phyloP scores from a whole-genome alignment of 2,888 invertebrate species.

The Sinohyriopsis cumingii region DNA sequence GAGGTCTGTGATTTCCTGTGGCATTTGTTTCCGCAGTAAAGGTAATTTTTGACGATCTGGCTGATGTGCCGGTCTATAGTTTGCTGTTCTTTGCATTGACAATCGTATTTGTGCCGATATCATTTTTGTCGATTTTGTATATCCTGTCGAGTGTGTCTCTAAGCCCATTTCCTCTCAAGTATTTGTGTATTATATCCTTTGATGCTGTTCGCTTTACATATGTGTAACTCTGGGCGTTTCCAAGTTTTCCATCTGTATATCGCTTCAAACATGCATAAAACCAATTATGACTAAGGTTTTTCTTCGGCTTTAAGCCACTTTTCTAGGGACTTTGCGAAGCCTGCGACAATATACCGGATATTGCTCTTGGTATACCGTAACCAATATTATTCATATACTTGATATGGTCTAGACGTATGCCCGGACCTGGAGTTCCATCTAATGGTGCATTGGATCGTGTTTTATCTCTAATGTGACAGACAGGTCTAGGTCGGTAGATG shows the following conservation, averaged over 20 bases:
- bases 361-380: no score
- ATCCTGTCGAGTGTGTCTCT: no score
- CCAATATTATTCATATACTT: background rate
- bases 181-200: no score
- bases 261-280: background rate
- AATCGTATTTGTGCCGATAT: slow-evolving; percentile 1
- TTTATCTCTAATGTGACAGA: slow-evolving; percentile 1
- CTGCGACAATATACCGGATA: background rate
- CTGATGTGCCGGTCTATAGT: no score
- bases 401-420: background rate
- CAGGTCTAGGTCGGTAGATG: background rate
- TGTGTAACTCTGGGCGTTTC: no score
- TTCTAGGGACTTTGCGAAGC: background rate
- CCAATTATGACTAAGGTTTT: no score
- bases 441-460: slow-evolving; percentile 3
- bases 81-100: no score
- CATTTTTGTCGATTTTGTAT: slow-evolving; percentile 21
- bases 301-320: background rate
- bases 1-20: slow-evolving; percentile 24
- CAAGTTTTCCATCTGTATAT: no score
- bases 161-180: no score
- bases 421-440: background rate
- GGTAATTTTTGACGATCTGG: no score
- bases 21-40: slow-evolving; percentile 16
- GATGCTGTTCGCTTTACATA: no score